Evolutionary conservation across 2,888 invertebrate species (phyloP).

Genomic region (Caenorhabditis doughertyi): DNA sequence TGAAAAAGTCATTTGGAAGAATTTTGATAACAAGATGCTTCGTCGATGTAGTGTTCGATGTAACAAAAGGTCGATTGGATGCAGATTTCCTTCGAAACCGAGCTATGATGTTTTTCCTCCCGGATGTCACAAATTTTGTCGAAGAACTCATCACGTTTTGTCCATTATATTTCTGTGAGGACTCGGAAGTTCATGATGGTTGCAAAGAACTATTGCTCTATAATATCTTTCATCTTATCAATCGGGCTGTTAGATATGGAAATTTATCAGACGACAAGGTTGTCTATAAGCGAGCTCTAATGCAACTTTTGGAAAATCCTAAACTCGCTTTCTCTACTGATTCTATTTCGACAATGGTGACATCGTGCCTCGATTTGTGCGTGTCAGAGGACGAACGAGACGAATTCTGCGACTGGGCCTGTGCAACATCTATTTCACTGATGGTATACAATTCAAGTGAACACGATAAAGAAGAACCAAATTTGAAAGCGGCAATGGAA

Average conservation of each 20-base stretch:
- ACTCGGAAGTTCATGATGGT: background rate
- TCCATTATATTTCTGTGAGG: background rate
- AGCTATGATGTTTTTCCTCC: slow-evolving; percentile 33
- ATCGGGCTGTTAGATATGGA: slow-evolving; percentile 26
- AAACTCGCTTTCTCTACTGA: slow-evolving; percentile 32
- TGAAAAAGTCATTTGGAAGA: slow-evolving; percentile 35
- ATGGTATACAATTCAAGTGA: slow-evolving; percentile 10
- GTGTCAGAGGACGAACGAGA: background rate
- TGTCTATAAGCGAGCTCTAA: slow-evolving; percentile 9
- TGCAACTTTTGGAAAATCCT: slow-evolving; percentile 11
- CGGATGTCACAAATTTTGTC: slow-evolving; percentile 26
- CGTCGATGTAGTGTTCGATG: slow-evolving; percentile 45
- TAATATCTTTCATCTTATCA: slow-evolving; percentile 45
- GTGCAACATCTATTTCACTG: slow-evolving; percentile 20
- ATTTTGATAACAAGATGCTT: slow-evolving; percentile 38
- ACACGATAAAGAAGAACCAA: background rate
- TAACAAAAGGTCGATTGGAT: slow-evolving; percentile 24
- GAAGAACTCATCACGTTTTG: slow-evolving; percentile 36
- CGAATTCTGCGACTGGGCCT: slow-evolving; percentile 31
- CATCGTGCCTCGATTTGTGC: slow-evolving; percentile 40
- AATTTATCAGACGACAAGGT: slow-evolving; percentile 8
- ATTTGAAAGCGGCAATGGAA: slow-evolving; percentile 27
- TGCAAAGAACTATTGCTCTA: slow-evolving; percentile 22
- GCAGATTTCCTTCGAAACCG: slow-evolving; percentile 7
- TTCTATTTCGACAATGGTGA: slow-evolving; percentile 8